A percentile compares a stretch with the other conserved stretches of the same genome.
Evolutionary conservation across 1,140 invertebrate genomes (phyloP).

Genomic region (Cydia fagiglandana): DNA sequence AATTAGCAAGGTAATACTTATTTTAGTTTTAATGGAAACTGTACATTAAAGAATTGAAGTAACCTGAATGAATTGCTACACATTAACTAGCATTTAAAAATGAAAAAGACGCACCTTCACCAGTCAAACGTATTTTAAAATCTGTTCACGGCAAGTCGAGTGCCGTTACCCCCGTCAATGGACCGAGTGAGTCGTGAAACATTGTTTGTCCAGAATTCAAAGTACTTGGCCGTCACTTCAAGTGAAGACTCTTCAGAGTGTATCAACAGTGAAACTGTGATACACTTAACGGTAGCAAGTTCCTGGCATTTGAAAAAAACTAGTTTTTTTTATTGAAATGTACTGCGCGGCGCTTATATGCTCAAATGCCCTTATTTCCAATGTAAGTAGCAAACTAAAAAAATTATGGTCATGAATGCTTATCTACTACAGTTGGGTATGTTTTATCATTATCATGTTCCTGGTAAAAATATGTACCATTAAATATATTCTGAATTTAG

Average conservation of each 20-base stretch:
- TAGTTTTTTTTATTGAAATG: too few relatives aligned
- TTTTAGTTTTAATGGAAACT: too few relatives aligned
- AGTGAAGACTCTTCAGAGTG: conserved; percentile 17
- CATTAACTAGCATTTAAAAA: neutral
- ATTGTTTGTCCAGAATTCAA: conserved; percentile 31
- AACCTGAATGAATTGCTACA: too few relatives aligned
- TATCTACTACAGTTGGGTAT: too few relatives aligned
- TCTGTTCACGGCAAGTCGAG: conserved; percentile 19
- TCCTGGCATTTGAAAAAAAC: neutral
- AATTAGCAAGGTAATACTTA: too few relatives aligned
- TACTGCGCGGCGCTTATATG: neutral
- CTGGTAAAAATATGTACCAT: too few relatives aligned
- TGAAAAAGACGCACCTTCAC: neutral
- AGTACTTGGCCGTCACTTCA: conserved; percentile 26
- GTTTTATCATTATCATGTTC: too few relatives aligned
- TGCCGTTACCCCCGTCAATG: conserved; percentile 9
- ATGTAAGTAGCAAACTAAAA: neutral
- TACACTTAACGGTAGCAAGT: conserved; percentile 12
- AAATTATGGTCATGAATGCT: too few relatives aligned
- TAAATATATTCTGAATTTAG: too few relatives aligned
- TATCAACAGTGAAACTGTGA: conserved; percentile 17
- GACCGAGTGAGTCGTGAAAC: conserved; percentile 22
- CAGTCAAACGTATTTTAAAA: conserved; percentile 1
- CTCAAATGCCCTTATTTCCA: neutral
- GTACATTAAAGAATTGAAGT: too few relatives aligned